Evolutionary conservation across 1,140 invertebrate species (phyloP), one percentile per base, ranked within the genome.

Genomic region (Bradynema listronoti): DNA sequence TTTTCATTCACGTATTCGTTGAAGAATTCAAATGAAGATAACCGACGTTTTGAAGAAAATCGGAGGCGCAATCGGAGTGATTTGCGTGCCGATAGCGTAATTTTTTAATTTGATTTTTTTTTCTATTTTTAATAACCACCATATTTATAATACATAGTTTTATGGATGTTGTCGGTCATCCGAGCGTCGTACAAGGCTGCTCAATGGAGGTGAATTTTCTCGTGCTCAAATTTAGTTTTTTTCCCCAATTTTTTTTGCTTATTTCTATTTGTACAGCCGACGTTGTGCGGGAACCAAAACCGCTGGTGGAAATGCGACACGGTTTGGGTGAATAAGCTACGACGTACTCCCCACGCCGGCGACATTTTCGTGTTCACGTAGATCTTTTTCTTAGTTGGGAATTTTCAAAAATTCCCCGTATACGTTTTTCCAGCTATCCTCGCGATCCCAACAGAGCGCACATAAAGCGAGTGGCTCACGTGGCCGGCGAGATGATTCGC

Each of bases 151-250:
- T n/a, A n/a, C n/a, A n/a, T n/a, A n/a, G n/a, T 47, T 66, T 43
- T 46, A 24, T 41, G n/a, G 64, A 70, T 19, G 0, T 27, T 22
- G 32, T 66, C 9, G 64, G 65, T 19, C 53, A 68, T 69, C 64
- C 64, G 0, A 36, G 43, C 4, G 29, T 19, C 27, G 66, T 66
- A 24, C 24, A 25, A 2, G 64, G 64, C 4, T 9, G 55, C 42
- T 66, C 64, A 1, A 66, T 66, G 63, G 66, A 65, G 66, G 63
- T 65, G 29, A 27, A 39, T 45, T 32, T 25, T 6, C 16, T 51
- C 11, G 51, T 16, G 9, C 22, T 50, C 4, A 5, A 0, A 56
- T 29, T 24, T 22, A 4, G n/a, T 4, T 57, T 4, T 4, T 25
- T 2, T 1, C 53, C 11, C 65, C 4, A 41, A 25, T 25, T n/a